phyloP scores from a whole-genome alignment of 1,140 invertebrate genomes.

The Aphis craccivora region DNA sequence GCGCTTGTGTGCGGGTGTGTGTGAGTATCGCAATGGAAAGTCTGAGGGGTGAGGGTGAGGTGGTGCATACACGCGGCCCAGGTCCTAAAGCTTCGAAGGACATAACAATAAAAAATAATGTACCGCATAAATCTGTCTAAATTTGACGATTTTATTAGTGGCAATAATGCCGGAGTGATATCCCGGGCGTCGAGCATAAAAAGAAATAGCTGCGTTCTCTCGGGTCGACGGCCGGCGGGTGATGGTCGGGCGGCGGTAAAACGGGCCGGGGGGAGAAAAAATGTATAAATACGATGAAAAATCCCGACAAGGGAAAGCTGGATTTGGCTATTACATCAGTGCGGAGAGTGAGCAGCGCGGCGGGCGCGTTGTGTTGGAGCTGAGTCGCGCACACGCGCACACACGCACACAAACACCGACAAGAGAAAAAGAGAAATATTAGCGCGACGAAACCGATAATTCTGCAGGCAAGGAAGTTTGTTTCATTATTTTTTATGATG shows the following conservation, averaged over 20 bases:
- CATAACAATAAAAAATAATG: conserved; percentile 58
- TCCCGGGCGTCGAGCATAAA: conserved; percentile 55
- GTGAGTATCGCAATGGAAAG: neutral
- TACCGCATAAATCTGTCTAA: conserved; percentile 57
- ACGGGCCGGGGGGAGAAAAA: neutral
- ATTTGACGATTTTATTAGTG: conserved; percentile 58
- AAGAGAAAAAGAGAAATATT: conserved; percentile 54
- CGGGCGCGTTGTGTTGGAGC: neutral
- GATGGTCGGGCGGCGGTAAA: too few species aligned
- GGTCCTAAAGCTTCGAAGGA: conserved; percentile 56
- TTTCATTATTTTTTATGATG: conserved; percentile 58
- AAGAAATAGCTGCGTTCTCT: conserved; percentile 51
- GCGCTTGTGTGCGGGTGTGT: neutral
- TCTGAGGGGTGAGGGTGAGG: neutral
- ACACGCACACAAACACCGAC: neutral
- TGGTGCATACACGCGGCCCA: conserved; percentile 18
- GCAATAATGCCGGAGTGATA: conserved; percentile 56
- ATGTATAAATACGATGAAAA: conserved; percentile 58
- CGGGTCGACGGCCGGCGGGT: neutral
- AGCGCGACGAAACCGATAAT: conserved; percentile 58
- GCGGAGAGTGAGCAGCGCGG: neutral
- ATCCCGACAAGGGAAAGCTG: conserved; percentile 57
- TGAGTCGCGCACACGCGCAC: neutral
- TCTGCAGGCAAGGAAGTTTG: conserved; percentile 57
- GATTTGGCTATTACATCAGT: conserved; percentile 55